Conservation (phyloP, 92 coral and sea anemone genomes). For the Palythoa grandis region DNA sequence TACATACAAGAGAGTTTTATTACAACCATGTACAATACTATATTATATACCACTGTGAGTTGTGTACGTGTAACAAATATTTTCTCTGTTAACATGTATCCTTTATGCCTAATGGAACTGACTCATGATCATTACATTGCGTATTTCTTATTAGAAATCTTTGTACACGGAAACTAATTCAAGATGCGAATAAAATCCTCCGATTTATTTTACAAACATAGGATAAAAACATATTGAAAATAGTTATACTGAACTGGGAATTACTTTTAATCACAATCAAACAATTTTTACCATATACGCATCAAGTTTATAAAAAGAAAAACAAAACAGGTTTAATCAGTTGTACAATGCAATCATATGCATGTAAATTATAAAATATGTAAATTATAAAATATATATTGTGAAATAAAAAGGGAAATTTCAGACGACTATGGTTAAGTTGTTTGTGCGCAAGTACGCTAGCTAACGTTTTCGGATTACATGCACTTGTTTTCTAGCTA, state of each 20-base stretch:
- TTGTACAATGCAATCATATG: slow-evolving; percentile 11
- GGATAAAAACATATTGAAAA: neutral
- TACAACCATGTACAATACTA: neutral
- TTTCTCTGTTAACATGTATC: neutral
- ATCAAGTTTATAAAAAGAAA: neutral
- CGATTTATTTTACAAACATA: neutral
- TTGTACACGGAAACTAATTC: neutral
- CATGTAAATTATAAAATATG: neutral
- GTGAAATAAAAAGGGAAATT: neutral
- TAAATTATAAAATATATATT: neutral
- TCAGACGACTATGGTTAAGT: neutral
- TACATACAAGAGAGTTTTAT: neutral
- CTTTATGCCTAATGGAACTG: neutral
- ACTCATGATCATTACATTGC: neutral
- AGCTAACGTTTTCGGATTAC: neutral
- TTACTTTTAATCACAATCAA: neutral
- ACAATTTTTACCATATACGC: neutral
- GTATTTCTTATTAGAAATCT: neutral
- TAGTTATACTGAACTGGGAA: neutral
- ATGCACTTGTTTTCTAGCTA: neutral
- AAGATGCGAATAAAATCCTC: neutral
- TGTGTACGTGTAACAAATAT: neutral
- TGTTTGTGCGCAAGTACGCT: neutral
- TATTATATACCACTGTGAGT: neutral
- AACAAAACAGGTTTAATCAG: neutral